Base-by-base conservation (phyloP, 1,140 invertebrate genomes). In the Trissolcus basalis region DNA sequence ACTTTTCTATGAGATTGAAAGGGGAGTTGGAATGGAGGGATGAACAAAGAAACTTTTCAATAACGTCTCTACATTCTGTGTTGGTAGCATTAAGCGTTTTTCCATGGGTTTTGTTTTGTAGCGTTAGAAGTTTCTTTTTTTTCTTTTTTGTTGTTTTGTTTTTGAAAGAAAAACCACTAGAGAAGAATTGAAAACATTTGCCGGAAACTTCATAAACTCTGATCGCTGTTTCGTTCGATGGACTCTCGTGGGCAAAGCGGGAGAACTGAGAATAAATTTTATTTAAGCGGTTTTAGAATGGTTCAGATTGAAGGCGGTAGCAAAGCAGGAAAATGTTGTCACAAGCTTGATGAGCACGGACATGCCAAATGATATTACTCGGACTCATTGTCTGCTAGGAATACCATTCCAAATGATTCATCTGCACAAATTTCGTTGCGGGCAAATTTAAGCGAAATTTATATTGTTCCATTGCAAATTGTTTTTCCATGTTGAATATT, bases 311-410 rank as follows among this genome's bases (percentile, higher is more conserved):
- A 49, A 35, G 69, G 75, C 69, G 75, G 75, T 60, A 58, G 1
- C 51, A 68, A 68, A 56, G 12, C 61, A 70, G 54, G 19, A 41
- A 48, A 65, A 70, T 49, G 59, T 69, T 78, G 75, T 78, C 76
- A 78, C 76, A 78, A 65, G 76, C 76, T 77, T 61, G 64, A 49
- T 69, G 32, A 51, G 58, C 9, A 61, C 64, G 56, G 61, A 73
- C 64, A 65, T 78, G 76, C 76, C 76, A 78, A 78, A 78, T 65
- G 19, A 60, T 47, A 54, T 49, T 41, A 71, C 61, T 76, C 73
- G 64, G 64, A 77, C 68, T 60, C 27, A 65, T 72, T 45, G 76
- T 73, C 60, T 78, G 56, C 55, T 73, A 78, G 65, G 27, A 41
- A 70, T 59, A 56, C 76, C 69, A 70, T 39, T 70, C 65, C 68